Conservation (phyloP, 2,113 vertebrate genomes). For the Poecilia latipinna region DNA sequence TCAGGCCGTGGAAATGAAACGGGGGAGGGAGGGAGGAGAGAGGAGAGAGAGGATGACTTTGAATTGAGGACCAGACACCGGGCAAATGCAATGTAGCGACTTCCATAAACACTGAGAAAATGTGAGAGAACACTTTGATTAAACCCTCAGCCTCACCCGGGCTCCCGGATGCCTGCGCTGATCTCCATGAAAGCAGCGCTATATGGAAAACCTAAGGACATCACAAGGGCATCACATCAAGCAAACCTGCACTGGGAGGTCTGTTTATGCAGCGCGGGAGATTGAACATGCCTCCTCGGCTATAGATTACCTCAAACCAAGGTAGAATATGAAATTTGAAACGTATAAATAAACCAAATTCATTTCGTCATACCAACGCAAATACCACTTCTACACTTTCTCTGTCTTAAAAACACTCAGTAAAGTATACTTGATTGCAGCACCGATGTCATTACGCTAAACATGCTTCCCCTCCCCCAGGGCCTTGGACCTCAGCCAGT, state of each 20-base stretch:
- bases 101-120: constrained; percentile 66
- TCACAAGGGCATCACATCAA: constrained; percentile 73
- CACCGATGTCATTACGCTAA: constrained; percentile 46
- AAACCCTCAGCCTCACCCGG: constrained; percentile 52
- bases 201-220: constrained; percentile 66
- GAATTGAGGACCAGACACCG: constrained; percentile 63
- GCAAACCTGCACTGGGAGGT: constrained; percentile 59
- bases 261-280: constrained; percentile 64
- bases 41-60: constrained; percentile 47
- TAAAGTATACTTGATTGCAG: background rate
- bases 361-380: constrained; percentile 28
- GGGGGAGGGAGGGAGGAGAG: constrained; percentile 14
- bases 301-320: constrained; percentile 30
- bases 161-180: constrained; percentile 38
- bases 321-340: constrained; percentile 26
- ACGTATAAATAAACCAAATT: background rate
- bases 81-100: constrained; percentile 64
- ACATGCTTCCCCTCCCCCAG: constrained; percentile 62
- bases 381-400: constrained; percentile 5
- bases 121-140: constrained; percentile 59
- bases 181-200: constrained; percentile 55
- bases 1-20: constrained; percentile 72
- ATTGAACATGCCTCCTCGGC: constrained; percentile 46
- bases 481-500: constrained; percentile 76
- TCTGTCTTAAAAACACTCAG: background rate